Percentiles rank a stretch among this genome's conserved stretches.
phyloP scores from a whole-genome alignment of 2,797 vertebrate genomes.

The Artibeus lituratus region DNA sequence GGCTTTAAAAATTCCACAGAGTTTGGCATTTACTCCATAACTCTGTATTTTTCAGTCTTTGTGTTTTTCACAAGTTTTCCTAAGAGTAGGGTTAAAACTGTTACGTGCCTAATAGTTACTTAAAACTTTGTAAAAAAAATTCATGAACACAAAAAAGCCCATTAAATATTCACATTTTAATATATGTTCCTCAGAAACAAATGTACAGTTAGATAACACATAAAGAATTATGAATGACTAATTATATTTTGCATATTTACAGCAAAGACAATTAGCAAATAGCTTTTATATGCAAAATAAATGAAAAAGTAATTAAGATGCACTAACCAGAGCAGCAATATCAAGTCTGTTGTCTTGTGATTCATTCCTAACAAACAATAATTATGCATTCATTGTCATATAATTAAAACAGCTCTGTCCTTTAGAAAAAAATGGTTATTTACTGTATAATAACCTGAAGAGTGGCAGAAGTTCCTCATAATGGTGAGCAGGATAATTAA shows the following conservation, averaged over 20 bases:
- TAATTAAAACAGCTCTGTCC: constrained; percentile 99
- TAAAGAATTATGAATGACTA: constrained; percentile 92
- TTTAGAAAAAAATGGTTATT: constrained; percentile 92
- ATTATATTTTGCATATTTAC: constrained; percentile 99
- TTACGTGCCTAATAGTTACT: constrained; percentile 79
- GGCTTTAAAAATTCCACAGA: constrained; percentile 66
- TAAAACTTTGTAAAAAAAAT: constrained; percentile 83
- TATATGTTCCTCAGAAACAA: constrained; percentile 88
- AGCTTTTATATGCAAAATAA: constrained; percentile 99
- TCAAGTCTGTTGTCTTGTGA: constrained; percentile 99
- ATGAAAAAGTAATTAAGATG: constrained; percentile 99
- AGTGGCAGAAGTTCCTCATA: constrained; percentile 87
- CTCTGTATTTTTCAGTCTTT: constrained; percentile 68
- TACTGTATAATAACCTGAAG: constrained; percentile 88
- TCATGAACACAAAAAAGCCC: constrained; percentile 79
- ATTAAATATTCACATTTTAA: constrained; percentile 89
- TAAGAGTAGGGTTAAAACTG: constrained; percentile 80
- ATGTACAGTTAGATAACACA: constrained; percentile 90
- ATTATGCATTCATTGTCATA: constrained; percentile 99
- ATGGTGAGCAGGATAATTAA: constrained; percentile 87
- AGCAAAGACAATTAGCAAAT: constrained; percentile 99
- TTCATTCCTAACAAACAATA: constrained; percentile 99
- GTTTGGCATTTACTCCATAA: constrained; percentile 59
- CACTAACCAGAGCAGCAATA: constrained; percentile 99
- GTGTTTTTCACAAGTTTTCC: constrained; percentile 75